Evolutionary conservation across 1,140 invertebrate genomes (phyloP).

Genomic region (Sinella curviseta): DNA sequence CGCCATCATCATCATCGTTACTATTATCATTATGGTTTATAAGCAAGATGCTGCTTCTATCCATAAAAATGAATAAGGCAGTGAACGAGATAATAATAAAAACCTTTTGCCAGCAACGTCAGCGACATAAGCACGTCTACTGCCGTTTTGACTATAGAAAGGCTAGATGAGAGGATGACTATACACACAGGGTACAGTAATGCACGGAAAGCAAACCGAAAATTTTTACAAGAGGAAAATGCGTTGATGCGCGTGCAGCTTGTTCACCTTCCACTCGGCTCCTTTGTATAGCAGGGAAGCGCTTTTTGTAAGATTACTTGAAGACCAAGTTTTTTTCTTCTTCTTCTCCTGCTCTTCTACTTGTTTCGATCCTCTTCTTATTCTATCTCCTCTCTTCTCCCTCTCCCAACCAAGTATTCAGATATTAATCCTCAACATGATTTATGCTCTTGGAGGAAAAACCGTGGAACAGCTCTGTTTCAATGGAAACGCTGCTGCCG

Average conservation of each 20-base stretch:
- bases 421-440: constrained; percentile 25
- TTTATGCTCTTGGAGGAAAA: constrained; percentile 14
- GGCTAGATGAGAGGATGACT: too few relatives aligned
- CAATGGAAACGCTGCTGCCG: background rate
- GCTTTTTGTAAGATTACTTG: background rate
- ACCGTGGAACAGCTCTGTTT: background rate
- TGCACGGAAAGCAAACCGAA: too few relatives aligned
- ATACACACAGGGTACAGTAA: too few relatives aligned
- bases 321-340: background rate
- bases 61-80: too few relatives aligned
- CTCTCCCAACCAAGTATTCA: background rate
- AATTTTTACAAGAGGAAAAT: too few relatives aligned
- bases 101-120: too few relatives aligned
- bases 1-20: too few relatives aligned
- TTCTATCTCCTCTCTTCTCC: background rate
- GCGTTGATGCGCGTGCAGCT: background rate
- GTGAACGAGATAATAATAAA: too few relatives aligned
- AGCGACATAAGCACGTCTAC: too few relatives aligned
- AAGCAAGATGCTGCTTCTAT: too few relatives aligned
- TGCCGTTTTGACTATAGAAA: too few relatives aligned
- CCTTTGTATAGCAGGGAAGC: background rate
- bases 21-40: too few relatives aligned
- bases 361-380: background rate
- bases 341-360: background rate
- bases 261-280: background rate